These are phyloP conservation scores for Drosophila flavopinicola DNA, from an alignment of 2,888 invertebrate genomes.

Conservation along the genomic window DNA sequence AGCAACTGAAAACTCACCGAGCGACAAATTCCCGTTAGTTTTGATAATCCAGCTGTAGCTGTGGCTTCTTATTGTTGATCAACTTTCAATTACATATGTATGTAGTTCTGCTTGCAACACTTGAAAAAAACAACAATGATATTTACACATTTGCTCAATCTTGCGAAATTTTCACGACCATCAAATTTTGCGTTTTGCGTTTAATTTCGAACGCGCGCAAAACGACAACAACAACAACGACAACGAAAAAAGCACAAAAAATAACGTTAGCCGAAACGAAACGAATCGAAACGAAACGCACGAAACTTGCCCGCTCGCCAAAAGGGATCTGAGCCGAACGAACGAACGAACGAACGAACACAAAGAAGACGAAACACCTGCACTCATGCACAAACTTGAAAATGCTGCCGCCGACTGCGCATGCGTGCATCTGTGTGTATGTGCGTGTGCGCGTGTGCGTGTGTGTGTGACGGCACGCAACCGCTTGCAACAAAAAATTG, in stretches of 20 bases:
- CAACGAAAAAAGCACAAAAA: constrained; percentile 1
- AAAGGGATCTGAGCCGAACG: constrained; percentile 26
- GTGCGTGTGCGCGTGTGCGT: not conserved
- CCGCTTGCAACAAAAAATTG: constrained; percentile 22
- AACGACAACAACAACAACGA: constrained; percentile 6
- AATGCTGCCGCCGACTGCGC: constrained; percentile 28
- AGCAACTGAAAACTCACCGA: constrained; percentile 25
- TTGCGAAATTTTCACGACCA: constrained; percentile 36
- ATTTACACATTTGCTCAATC: constrained; percentile 13
- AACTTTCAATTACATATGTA: constrained; percentile 34
- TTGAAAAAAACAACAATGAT: constrained; percentile 15
- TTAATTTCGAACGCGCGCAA: constrained; percentile 13
- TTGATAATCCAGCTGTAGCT: constrained; percentile 24
- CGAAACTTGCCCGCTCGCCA: constrained; percentile 17
- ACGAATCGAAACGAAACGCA: constrained; percentile 5
- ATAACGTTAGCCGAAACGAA: too few species aligned
- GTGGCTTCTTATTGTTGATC: constrained; percentile 15
- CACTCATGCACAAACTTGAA: constrained; percentile 40
- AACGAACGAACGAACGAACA: constrained; percentile 1
- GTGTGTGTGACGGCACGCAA: not conserved
- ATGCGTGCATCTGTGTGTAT: not conserved
- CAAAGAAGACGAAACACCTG: constrained; percentile 31
- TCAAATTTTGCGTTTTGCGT: constrained; percentile 19
- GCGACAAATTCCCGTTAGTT: constrained; percentile 26
- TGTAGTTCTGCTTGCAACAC: constrained; percentile 35